Evolutionary conservation across 2,113 vertebrate genomes (phyloP), one percentile per base, ranked within the genome.

Genomic region (Arenaria interpres): DNA sequence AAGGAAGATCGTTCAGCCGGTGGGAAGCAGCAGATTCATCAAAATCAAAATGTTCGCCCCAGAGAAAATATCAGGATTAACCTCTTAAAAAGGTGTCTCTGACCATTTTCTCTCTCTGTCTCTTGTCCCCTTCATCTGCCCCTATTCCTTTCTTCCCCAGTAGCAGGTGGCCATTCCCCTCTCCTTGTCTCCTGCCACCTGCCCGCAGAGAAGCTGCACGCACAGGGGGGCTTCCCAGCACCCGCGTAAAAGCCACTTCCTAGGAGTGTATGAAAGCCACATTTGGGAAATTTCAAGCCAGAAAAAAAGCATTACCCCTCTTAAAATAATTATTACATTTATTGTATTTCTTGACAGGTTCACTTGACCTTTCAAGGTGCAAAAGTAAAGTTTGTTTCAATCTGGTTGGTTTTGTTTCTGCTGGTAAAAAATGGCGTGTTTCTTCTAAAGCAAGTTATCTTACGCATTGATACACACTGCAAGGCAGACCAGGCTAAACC

Each of bases 351-450:
- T 82, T 84, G 60, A 62, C 62, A 50, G 28, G 57, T 51, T 72
- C 68, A 51, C 35, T 62, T 90, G 85, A 78, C 57, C 46, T 76
- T 93, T 89, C 60, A 71, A 91, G 51, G 10, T 8, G 37, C 14
- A 85, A n/a, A 90, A 85, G 32, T 23, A 69, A 18, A 33, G 22
- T 33, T 60, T 66, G 37, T 76, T 97, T 90, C 53, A 79, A 46
- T 46, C 46, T 21, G 46, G 46, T 46, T 46, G 21, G 46, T 46
- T 46, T 46, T 46, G 46, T 46, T 46, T 46, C 46, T 46, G 46
- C 20, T 59, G 20, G 12, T 27, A 35, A 71, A 84, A 77, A 74
- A 20, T 1, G 0, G 21, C 5, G 9, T 0, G 0, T 54, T 87
- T 91, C 30, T 81, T 18, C 35, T 64, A 80, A 83, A 90, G 60